Evolutionary conservation across 2,797 vertebrate species (phyloP).

Genomic region (Bovichtus diacanthus): DNA sequence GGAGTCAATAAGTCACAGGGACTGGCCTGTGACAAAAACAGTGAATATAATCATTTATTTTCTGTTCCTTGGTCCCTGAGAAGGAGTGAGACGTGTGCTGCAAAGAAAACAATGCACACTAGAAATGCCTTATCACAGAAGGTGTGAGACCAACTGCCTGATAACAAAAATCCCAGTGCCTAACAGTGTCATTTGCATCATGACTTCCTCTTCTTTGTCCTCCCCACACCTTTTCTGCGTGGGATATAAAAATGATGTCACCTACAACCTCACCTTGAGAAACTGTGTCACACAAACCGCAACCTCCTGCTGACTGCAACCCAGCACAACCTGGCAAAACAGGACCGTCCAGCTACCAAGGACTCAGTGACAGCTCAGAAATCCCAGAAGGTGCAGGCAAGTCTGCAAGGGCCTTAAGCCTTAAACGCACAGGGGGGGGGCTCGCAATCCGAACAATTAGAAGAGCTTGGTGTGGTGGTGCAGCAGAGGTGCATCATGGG

Average conservation of each 20-base stretch:
- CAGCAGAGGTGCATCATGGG: no score
- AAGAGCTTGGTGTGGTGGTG: no score
- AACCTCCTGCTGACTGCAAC: constrained; percentile 26
- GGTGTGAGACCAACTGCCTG: constrained; percentile 14
- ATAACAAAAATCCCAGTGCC: constrained; percentile 19
- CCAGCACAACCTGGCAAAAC: constrained; percentile 69
- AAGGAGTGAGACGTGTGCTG: background rate
- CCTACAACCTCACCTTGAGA: constrained; percentile 11
- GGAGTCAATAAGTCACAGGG: constrained; percentile 30
- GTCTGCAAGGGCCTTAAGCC: constrained; percentile 14
- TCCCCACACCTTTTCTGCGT: constrained; percentile 32
- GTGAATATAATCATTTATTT: constrained; percentile 19
- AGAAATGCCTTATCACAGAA: constrained; percentile 20
- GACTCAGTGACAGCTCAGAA: constrained; percentile 15
- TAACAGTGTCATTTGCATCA: constrained; percentile 63
- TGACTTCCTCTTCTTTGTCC: constrained; percentile 42
- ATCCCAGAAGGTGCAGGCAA: constrained; percentile 18
- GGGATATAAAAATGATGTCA: constrained; percentile 54
- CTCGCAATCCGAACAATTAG: no score
- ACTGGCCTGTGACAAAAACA: background rate
- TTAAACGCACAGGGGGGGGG: no score
- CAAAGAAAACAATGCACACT: constrained; percentile 37
- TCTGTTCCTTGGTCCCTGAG: background rate
- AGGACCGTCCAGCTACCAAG: constrained; percentile 66
- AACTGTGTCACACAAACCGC: constrained; percentile 29